Conservation (phyloP, 2,888 invertebrate species). For the Athalia rosae region DNA sequence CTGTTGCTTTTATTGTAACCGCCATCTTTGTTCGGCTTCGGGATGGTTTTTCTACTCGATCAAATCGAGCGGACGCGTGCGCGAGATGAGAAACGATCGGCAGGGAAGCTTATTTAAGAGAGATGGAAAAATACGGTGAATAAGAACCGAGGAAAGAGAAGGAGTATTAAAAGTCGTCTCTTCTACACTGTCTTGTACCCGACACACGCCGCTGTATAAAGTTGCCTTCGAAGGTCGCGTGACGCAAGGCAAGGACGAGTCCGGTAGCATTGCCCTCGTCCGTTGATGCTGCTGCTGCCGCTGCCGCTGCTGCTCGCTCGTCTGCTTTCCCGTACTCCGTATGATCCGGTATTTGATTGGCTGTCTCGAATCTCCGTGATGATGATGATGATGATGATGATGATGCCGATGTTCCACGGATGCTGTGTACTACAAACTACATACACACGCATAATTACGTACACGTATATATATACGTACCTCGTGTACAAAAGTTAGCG, state of each 20-base stretch:
- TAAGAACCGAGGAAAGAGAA: slow-evolving; percentile 5
- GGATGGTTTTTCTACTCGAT: slow-evolving; percentile 23
- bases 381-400: not conserved
- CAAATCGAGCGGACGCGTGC: slow-evolving; percentile 39
- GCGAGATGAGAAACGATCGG: slow-evolving; percentile 36
- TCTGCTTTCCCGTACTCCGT: slow-evolving; percentile 27
- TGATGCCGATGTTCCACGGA: not conserved
- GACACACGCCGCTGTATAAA: slow-evolving; percentile 19
- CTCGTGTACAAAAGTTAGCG: no score
- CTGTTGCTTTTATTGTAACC: slow-evolving; percentile 8
- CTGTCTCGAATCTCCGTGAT: slow-evolving; percentile 35
- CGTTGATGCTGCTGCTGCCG: not conserved
- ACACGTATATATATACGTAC: no score
- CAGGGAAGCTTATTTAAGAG: not conserved
- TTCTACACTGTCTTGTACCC: no score
- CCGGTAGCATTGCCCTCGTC: slow-evolving; percentile 43
- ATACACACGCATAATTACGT: no score
- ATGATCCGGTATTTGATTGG: slow-evolving; percentile 37
- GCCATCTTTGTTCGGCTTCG: slow-evolving; percentile 28
- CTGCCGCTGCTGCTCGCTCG: not conserved
- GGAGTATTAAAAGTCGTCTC: no score
- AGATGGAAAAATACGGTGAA: slow-evolving; percentile 10
- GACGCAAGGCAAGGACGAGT: slow-evolving; percentile 46
- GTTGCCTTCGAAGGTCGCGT: slow-evolving; percentile 40
- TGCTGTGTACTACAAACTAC: not conserved